Evolutionary conservation across 2,797 vertebrate species (phyloP), one percentile per base, ranked within the genome.

Genomic region (Fratercula arctica): DNA sequence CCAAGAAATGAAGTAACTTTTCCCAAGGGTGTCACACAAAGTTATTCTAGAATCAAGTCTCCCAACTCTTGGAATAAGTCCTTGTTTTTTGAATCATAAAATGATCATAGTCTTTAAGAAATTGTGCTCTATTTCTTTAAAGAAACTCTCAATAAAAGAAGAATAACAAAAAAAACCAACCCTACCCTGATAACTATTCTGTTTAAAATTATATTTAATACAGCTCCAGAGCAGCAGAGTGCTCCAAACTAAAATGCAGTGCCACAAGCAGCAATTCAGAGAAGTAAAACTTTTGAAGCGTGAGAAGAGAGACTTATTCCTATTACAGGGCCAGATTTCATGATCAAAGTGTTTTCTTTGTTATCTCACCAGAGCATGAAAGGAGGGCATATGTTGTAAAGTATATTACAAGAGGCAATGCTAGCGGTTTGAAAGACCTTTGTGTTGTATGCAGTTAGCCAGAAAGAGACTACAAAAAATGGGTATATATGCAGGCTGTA

Each of bases 151-250:
- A 72, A 31, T 28, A 41, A 76, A 72, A 56, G 3, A 86, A 60
- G 1, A 75, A 29, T 1, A 85, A 39, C 76, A 46, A 33, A 13
- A 26, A 46, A 46, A 11, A 46, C 20, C 43, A 45, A 4, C 14
- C 33, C 57, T 26, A 0, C 0, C 9, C 9, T 24, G 11, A 23
- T 54, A 93, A 39, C 13, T 64, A 10, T 21, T 80, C 26, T 25
- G 21, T n/a, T 46, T 72, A 59, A 83, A 85, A 77, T 16, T 45
- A 11, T 41, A 46, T 31, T 87, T 61, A 43, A 48, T 39, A 41
- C 1, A 45, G 11, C 13, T 77, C 37, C 59, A 89, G 37, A 89
- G 19, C 4, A 53, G 25, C 16, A 6, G 29, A 87, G 12, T 11
- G 23, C 20, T 90, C 25, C 74, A 64, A 61, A 43, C 3, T 56